Evolutionary conservation across 2,888 invertebrate species (phyloP).

Genomic region (Steinernema carpocapsae): DNA sequence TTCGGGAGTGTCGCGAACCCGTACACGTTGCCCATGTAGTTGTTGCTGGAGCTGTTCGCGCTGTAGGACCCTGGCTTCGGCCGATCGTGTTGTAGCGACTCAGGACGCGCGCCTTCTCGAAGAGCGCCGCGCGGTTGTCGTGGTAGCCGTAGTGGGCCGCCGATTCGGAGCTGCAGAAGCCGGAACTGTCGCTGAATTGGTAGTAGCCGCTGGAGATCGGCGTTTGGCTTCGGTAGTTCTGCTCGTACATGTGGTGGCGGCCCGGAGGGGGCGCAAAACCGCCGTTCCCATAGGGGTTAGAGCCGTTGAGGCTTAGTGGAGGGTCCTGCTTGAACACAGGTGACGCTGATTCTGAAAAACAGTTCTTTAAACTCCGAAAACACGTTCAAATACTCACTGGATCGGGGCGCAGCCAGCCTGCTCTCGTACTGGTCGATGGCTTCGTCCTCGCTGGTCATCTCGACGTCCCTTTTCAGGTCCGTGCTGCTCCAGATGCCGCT

Average conservation of each 20-base stretch:
- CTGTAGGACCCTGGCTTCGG: neutral
- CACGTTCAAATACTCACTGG: neutral
- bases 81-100: constrained; percentile 24
- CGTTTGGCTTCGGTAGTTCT: constrained; percentile 18
- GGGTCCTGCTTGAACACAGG: constrained; percentile 5
- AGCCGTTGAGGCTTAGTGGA: constrained; percentile 13
- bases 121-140: constrained; percentile 13
- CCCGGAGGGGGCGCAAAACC: constrained; percentile 24
- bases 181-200: constrained; percentile 42
- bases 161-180: constrained; percentile 41
- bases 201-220: constrained; percentile 33
- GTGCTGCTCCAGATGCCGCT: neutral
- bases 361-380: neutral
- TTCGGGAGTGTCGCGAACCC: constrained; percentile 21
- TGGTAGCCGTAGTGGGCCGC: constrained; percentile 34
- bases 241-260: constrained; percentile 19
- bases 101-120: constrained; percentile 23
- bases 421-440: constrained; percentile 33
- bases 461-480: constrained; percentile 24
- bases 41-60: neutral
- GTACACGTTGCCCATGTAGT: constrained; percentile 8
- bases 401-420: constrained; percentile 9
- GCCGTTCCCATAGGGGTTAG: constrained; percentile 23
- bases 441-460: constrained; percentile 33
- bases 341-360: constrained; percentile 1